Evolutionary conservation across 1,140 invertebrate species (phyloP).

Genomic region (Samia ricini): DNA sequence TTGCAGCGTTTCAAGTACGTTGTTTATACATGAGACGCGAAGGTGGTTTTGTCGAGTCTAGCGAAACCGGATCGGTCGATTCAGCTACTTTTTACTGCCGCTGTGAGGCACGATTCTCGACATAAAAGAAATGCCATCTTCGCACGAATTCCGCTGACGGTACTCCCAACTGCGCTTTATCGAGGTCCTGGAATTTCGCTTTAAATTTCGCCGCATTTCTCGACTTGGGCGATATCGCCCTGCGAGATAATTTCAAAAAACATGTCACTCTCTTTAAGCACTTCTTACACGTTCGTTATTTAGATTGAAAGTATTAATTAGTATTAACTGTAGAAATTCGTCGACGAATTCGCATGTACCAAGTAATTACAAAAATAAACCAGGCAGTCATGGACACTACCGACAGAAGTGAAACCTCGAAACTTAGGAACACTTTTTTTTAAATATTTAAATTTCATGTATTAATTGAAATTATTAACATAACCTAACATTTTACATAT

Average conservation of each 20-base stretch:
- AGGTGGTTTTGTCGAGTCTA: neutral
- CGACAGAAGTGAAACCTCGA: no score
- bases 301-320: no score
- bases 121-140: constrained; percentile 26
- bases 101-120: constrained; percentile 19
- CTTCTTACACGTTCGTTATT: no score
- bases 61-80: constrained; percentile 10
- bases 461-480: no score
- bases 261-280: neutral
- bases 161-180: constrained; percentile 17
- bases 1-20: neutral
- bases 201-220: constrained; percentile 11
- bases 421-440: no score
- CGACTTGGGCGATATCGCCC: neutral
- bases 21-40: neutral
- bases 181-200: constrained; percentile 12
- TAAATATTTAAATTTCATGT: no score
- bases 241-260: neutral
- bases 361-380: no score
- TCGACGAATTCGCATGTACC: no score
- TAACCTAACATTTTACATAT: no score
- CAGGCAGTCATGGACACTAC: no score
- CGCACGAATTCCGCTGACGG: constrained; percentile 16
- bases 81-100: constrained; percentile 28
- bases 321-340: no score